A percentile compares a stretch with the other conserved stretches of the same genome.
Evolutionary conservation across 2,888 invertebrate species (phyloP).

Genomic region (Acanthosepion lycidas): DNA sequence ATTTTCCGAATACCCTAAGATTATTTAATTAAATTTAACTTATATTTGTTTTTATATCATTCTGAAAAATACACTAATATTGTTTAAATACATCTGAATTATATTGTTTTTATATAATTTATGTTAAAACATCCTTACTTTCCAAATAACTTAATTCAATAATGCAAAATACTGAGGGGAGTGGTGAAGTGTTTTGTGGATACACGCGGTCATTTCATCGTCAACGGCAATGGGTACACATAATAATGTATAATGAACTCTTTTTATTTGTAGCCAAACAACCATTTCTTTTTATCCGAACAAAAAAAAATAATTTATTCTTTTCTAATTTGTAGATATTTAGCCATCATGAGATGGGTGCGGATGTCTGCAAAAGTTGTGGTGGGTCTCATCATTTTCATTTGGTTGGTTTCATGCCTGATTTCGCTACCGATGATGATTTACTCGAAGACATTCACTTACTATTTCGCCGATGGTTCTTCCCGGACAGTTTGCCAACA

Average conservation of each 20-base stretch:
- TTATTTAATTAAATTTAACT: too few species aligned
- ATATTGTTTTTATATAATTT: too few species aligned
- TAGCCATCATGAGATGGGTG: conserved; percentile 46
- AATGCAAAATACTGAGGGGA: too few species aligned
- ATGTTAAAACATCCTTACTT: too few species aligned
- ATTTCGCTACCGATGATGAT: conserved; percentile 39
- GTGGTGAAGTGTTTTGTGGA: too few species aligned
- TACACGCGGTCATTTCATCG: not conserved
- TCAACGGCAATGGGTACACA: not conserved
- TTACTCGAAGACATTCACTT: conserved; percentile 33
- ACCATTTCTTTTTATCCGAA: too few species aligned
- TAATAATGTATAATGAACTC: not conserved
- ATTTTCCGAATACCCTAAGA: too few species aligned
- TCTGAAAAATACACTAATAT: too few species aligned
- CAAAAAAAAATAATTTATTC: not conserved
- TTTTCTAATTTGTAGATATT: conserved; percentile 38
- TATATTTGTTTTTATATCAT: too few species aligned
- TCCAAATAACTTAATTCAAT: too few species aligned
- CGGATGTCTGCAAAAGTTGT: conserved; percentile 45
- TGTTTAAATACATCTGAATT: too few species aligned
- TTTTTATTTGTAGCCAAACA: not conserved
- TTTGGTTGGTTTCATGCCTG: conserved; percentile 39
- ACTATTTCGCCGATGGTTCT: not conserved
- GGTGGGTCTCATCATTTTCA: conserved; percentile 6
- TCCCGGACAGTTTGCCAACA: conserved; percentile 33